Conservation (phyloP, 2,113 vertebrate genomes). For the Rostratula benghalensis region DNA sequence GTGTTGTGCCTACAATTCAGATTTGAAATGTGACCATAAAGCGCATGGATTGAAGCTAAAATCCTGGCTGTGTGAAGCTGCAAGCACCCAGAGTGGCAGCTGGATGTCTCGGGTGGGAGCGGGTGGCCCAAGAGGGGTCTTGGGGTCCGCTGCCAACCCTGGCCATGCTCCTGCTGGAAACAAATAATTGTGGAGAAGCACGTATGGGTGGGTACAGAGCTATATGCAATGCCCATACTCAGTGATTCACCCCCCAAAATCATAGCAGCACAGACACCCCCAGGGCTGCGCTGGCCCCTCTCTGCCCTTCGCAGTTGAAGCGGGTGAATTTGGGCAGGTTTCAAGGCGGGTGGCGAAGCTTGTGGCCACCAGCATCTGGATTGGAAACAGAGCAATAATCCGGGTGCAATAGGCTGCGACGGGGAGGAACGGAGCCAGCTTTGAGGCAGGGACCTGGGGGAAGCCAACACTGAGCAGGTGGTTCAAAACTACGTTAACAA, state of each 20-base stretch:
- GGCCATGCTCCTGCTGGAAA: background rate
- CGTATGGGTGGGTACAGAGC: background rate
- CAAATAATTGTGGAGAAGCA: background rate
- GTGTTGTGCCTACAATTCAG: background rate
- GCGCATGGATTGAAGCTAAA: background rate
- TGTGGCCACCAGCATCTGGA: accelerated
- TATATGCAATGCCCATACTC: background rate
- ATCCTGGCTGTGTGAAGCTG: background rate
- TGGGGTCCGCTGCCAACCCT: background rate
- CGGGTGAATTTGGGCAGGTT: background rate
- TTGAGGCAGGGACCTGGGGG: background rate
- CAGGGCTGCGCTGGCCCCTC: accelerated
- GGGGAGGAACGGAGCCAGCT: background rate
- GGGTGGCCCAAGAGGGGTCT: background rate
- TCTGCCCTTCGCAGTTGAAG: background rate
- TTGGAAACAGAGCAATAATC: background rate
- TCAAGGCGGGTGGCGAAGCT: accelerated
- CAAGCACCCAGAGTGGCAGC: background rate
- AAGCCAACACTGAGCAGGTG: conserved; percentile 24
- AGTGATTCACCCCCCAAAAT: background rate
- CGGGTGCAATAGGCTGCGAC: background rate
- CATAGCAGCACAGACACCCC: accelerated
- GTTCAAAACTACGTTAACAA: background rate
- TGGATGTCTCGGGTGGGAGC: background rate
- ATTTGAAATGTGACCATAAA: background rate